Base-by-base conservation (phyloP, 2,113 vertebrate species). In the Dermatemys mawii region DNA sequence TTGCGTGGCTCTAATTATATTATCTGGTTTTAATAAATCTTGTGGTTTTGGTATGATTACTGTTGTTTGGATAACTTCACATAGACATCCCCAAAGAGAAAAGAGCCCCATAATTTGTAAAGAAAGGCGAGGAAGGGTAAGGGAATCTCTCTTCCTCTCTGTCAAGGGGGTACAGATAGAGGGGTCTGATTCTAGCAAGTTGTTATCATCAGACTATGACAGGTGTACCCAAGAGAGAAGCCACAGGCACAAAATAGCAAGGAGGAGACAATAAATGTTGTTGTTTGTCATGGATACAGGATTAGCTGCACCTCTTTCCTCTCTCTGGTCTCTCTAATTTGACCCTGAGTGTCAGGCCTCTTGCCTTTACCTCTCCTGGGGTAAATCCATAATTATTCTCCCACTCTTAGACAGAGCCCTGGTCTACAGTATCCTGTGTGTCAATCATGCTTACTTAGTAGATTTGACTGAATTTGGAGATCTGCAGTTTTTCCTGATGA, bases 381-480 rank as follows among this genome's bases (percentile, higher is more conserved):
- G 60, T n/a, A 63, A 63, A 63, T n/a, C 60, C 14, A 35, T 63
- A 63, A 19, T 63, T 63, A 63, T 63, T 63, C 60, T 63, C 32
- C 32, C 60, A n/a, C 48, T 48, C 53, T 54, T 54, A 55, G 54
- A 4, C 5, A 3, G 7, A 2, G 10, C 50, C 1, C 51, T 0
- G 44, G 24, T 1, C 60, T 22, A 53, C 51, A 22, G 51, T 53
- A 53, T 53, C 51, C 78, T n/a, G 32, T 50, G 12, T 22, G 32
- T 27, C 55, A 48, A 5, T 46, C n/a, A 8, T 2, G 11, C 38
- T 10, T 78, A 12, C 1, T 22, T 3, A 4, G 12, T 16, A 4
- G 24, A 3, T 29, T 79, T 46, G 78, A 63, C 14, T 60, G 57
- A 63, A 63, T 63, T 29, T 19, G 76, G 35, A 24, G 17, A 19